Base-by-base conservation (phyloP, 1,140 invertebrate species). In the Cydia fagiglandana region DNA sequence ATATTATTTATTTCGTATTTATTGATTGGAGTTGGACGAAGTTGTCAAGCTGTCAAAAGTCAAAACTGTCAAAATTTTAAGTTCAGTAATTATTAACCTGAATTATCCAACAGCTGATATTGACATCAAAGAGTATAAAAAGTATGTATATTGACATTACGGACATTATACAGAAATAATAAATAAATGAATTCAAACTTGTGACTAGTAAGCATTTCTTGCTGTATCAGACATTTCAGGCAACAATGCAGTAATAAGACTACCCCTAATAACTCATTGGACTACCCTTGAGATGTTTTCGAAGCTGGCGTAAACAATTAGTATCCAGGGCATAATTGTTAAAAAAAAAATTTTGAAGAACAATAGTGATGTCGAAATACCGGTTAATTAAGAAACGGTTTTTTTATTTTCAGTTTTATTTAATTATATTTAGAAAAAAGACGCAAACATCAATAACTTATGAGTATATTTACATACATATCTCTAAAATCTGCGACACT, bases 341-440 rank as follows among this genome's bases (percentile, higher is more conserved):
- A 5, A 9, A 17, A 56, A 56, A 56, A 56, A 56, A 17, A 0
- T 7, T 12, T 7, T 17, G 9, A 4, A 2, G 53, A 17, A 0
- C 6, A 34, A n/a, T 76, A 66, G 38, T n/a, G 38, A 17, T 12
- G 38, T 24, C 2, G 3, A 24, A 24, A 38, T 64, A 28, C 28
- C 38, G 17, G 70, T 47, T n/a, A 28, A 15, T 73, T 24, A 73
- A 73, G 17, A 15, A 41, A 45, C 70, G 38, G 17, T 73, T 47
- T 73, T 73, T 47, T 0, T 5, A 0, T 24, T 20, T 50, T 15
- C 45, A 28, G 17, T 47, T 41, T 73, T 24, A 15, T 47, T 73
- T 73, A 7, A 20, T 28, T 73, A 47, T n/a, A 7, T 17, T 17
- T 56, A 56, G 7, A 56, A 17, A 38, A 38, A 41, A 9, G 38